phyloP scores from a whole-genome alignment of 2,113 vertebrate genomes.

The Eonycteris spelaea region DNA sequence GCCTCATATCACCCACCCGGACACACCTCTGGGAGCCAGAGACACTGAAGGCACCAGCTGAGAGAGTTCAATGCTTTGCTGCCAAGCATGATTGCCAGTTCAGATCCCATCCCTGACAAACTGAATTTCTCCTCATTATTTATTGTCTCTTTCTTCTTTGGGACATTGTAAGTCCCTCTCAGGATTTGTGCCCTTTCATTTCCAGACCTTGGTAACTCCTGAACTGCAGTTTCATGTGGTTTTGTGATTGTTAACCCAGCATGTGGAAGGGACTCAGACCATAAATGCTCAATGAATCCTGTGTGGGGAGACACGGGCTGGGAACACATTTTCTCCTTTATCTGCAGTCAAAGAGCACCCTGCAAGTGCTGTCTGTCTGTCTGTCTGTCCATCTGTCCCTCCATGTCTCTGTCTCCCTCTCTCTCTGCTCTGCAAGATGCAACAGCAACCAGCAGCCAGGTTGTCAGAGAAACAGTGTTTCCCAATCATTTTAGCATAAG shows the following conservation, averaged over 20 bases:
- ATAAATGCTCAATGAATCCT: constrained; percentile 84
- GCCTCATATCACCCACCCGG: not conserved
- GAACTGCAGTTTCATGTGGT: constrained; percentile 80
- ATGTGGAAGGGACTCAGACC: constrained; percentile 71
- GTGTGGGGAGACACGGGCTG: constrained; percentile 65
- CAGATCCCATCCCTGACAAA: constrained; percentile 70
- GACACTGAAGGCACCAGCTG: not conserved
- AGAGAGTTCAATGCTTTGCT: constrained; percentile 42
- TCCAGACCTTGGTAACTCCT: constrained; percentile 82
- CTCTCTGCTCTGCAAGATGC: constrained; percentile 49
- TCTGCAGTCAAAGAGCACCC: constrained; percentile 80
- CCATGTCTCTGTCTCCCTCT: not conserved
- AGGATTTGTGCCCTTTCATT: constrained; percentile 83
- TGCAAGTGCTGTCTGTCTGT: not conserved
- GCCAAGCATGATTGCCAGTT: not conserved
- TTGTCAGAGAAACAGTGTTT: constrained; percentile 73
- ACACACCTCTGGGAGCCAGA: constrained; percentile 1
- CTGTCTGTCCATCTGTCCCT: not conserved
- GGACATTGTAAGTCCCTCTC: constrained; percentile 70
- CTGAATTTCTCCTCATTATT: constrained; percentile 76
- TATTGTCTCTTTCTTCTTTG: constrained; percentile 75
- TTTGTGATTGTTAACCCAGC: constrained; percentile 86
- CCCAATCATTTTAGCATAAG: constrained; percentile 63
- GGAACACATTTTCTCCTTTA: constrained; percentile 82
- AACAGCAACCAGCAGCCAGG: constrained; percentile 74